phyloP scores from a whole-genome alignment of 1,140 invertebrate genomes.

The Temnothorax nylanderi region DNA sequence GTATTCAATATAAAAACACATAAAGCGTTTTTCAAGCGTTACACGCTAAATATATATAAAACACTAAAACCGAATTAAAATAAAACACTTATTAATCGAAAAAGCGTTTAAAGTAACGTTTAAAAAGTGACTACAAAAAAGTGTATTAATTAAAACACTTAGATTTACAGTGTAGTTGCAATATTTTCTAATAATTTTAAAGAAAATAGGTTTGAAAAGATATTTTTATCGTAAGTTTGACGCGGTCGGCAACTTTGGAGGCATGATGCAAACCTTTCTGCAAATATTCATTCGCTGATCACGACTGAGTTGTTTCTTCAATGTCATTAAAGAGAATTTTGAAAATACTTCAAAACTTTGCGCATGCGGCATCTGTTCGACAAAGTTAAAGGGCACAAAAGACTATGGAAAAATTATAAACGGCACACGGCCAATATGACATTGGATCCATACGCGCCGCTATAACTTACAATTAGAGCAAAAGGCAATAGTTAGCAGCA shows the following conservation, averaged over 20 bases:
- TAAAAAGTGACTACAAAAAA: too few relatives aligned
- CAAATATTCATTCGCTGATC: neutral
- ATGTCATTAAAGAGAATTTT: neutral
- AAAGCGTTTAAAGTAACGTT: too few relatives aligned
- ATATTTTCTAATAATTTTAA: too few relatives aligned
- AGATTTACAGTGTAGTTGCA: too few relatives aligned
- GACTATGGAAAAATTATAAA: constrained; percentile 44
- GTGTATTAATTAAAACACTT: too few relatives aligned
- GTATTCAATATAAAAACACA: too few relatives aligned
- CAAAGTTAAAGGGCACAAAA: neutral
- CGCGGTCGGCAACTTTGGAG: neutral
- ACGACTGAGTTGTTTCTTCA: neutral
- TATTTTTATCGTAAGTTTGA: neutral
- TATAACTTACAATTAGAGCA: constrained; percentile 74
- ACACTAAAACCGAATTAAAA: too few relatives aligned
- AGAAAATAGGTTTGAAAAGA: neutral
- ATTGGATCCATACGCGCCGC: constrained; percentile 53
- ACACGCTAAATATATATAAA: too few relatives aligned
- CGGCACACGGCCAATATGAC: neutral
- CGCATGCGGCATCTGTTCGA: neutral
- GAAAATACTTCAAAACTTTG: neutral
- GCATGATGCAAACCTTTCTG: too few relatives aligned
- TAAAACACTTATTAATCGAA: too few relatives aligned
- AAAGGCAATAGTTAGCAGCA: constrained; percentile 72
- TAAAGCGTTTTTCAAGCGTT: too few relatives aligned